Evolutionary conservation across 2,797 vertebrate species (phyloP), one percentile per base, ranked within the genome.

Genomic region (Tympanoctomys barrerae): DNA sequence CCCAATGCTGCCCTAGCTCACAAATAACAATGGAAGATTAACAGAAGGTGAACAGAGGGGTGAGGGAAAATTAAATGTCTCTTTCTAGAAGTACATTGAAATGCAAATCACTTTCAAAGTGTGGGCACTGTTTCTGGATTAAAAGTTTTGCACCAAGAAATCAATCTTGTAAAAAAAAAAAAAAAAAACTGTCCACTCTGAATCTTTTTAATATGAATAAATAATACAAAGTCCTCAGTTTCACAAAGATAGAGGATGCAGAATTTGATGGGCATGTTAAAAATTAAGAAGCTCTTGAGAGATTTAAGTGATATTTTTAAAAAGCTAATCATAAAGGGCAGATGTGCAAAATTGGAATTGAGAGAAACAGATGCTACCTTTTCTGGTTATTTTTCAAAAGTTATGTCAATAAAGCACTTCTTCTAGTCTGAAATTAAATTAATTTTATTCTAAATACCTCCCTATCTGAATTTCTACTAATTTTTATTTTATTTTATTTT

Each of bases 31-130:
- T 24, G 62, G 86, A 94, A 82, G 75, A 19, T 75, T 88, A 88
- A 42, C n/a, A 46, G 26, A 18, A 21, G 14, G 52, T 86, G 4
- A 1, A 66, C 4, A 80, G 66, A 95, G 75, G 33, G 95, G 6
- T 81, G 11, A 81, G 89, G 75, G 91, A 89, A 95, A 77, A 88
- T 28, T 66, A 95, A 94, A 86, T 59, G 21, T 1, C 57, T 87
- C 82, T 79, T 64, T 33, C 62, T 87, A 79, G 33, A 10, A 90
- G 73, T 87, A 33, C 54, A 64, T 1, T 71, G 42, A 75, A 94
- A 57, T 77, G 61, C 52, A 21, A 70, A 85, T 68, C 33, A 33
- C 28, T 81, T 89, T 70, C 75, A 12, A 93, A 90, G 21, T 64
- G 7, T 66, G 36, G 62, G 4, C 31, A 83, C 62, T 36, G 49